Conservation (phyloP, 1,140 invertebrate genomes). For the Nasonia longicornis region DNA sequence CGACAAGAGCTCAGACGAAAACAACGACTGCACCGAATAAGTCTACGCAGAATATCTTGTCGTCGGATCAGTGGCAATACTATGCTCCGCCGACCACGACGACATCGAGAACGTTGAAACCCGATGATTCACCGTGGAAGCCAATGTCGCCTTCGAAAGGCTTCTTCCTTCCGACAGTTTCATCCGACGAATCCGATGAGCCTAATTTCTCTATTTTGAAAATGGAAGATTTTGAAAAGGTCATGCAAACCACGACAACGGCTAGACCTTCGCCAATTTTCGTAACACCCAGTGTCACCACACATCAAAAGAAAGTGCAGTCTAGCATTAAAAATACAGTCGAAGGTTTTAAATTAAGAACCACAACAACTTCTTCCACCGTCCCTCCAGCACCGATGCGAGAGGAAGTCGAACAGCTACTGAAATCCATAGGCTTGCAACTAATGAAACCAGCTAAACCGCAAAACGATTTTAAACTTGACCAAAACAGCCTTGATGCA, state of each 20-base stretch:
- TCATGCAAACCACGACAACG: neutral
- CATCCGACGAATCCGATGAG: neutral
- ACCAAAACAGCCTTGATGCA: neutral
- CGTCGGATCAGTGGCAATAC: constrained; percentile 61
- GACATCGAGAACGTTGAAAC: constrained; percentile 28
- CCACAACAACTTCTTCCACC: constrained; percentile 32
- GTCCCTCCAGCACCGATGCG: constrained; percentile 56
- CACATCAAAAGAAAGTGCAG: constrained; percentile 33
- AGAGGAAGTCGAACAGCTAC: constrained; percentile 62
- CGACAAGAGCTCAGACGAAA: constrained; percentile 21
- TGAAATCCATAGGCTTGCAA: constrained; percentile 64
- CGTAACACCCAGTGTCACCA: constrained; percentile 58
- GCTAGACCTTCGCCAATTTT: constrained; percentile 54
- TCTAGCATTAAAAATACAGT: constrained; percentile 38
- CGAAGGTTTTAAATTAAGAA: constrained; percentile 47
- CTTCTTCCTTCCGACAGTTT: constrained; percentile 54
- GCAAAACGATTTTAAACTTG: constrained; percentile 2
- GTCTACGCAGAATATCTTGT: constrained; percentile 50
- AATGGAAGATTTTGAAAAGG: constrained; percentile 28
- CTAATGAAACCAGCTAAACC: constrained; percentile 28
- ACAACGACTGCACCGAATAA: constrained; percentile 40
- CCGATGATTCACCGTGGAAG: constrained; percentile 11
- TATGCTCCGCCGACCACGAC: constrained; percentile 53
- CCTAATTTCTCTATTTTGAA: constrained; percentile 18
- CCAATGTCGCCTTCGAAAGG: constrained; percentile 20